Percentiles rank a stretch among this genome's conserved stretches.
phyloP scores from a whole-genome alignment of 1,140 invertebrate genomes.

The Pemphigus obesinymphae region DNA sequence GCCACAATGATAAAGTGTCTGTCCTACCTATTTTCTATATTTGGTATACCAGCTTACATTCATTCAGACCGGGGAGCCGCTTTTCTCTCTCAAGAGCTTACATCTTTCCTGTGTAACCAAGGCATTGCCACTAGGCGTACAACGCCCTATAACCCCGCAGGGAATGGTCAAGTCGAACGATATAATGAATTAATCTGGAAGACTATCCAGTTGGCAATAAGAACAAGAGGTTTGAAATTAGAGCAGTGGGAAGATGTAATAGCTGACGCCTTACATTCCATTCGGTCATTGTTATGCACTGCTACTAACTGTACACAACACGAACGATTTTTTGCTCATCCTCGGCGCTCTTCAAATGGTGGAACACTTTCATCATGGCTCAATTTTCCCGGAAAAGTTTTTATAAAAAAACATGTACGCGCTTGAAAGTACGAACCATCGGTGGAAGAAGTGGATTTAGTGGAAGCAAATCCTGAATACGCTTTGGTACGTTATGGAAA shows the following conservation, averaged over 20 bases:
- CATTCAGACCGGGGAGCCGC: constrained; percentile 45
- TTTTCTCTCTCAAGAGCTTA: constrained; percentile 45
- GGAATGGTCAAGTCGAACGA: neutral
- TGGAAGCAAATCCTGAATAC: neutral
- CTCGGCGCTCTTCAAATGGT: neutral
- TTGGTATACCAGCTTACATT: constrained; percentile 44
- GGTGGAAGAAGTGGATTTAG: neutral
- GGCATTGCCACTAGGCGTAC: neutral
- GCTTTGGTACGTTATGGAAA: neutral
- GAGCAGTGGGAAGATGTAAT: neutral
- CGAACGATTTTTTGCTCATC: neutral
- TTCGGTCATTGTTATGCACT: neutral
- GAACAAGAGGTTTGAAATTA: neutral
- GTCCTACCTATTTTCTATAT: constrained; percentile 44
- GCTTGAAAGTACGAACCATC: neutral
- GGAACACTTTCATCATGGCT: neutral
- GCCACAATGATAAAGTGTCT: constrained; percentile 45
- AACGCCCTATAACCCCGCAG: neutral
- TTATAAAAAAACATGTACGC: neutral
- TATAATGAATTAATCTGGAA: neutral
- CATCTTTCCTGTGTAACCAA: constrained; percentile 14
- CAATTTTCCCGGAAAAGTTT: neutral
- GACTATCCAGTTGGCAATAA: neutral
- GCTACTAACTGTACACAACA: neutral
- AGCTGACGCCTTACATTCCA: neutral